phyloP scores from a whole-genome alignment of 2,113 vertebrate genomes.

The Periophthalmus modestus region DNA sequence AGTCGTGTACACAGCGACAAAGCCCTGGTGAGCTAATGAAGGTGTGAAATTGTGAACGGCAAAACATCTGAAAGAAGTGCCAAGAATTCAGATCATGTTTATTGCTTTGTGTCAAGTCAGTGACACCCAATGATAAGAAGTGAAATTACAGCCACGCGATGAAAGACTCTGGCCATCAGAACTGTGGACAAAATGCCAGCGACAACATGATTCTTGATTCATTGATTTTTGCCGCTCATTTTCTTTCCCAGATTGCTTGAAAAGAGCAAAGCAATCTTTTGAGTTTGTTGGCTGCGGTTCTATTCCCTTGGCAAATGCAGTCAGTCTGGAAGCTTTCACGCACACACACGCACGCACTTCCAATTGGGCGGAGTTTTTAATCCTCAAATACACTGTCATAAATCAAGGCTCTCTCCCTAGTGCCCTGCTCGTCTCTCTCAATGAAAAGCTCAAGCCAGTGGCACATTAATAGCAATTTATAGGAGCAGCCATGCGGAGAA shows the following conservation, averaged over 20 bases:
- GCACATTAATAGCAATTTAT: slow-evolving; percentile 76
- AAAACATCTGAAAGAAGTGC: too few species aligned
- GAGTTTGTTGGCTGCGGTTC: slow-evolving; percentile 62
- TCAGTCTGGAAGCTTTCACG: slow-evolving; percentile 16
- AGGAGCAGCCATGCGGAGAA: slow-evolving; percentile 58
- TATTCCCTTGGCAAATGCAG: slow-evolving; percentile 60
- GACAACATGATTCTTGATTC: slow-evolving; percentile 74
- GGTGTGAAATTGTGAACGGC: slow-evolving; percentile 28
- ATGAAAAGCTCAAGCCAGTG: slow-evolving; percentile 67
- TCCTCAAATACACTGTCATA: slow-evolving; percentile 74
- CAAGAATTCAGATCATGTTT: slow-evolving; percentile 8
- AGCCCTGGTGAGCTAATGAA: slow-evolving; percentile 29
- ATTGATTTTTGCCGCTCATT: slow-evolving; percentile 69
- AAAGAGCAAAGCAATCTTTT: slow-evolving; percentile 71
- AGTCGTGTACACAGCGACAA: neutral
- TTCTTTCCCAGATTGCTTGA: slow-evolving; percentile 53
- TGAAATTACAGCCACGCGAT: slow-evolving; percentile 71
- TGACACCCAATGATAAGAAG: slow-evolving; percentile 46
- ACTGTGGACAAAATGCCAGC: slow-evolving; percentile 32
- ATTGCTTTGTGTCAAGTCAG: slow-evolving; percentile 25
- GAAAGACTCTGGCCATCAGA: slow-evolving; percentile 71
- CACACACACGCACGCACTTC: slow-evolving; percentile 41
- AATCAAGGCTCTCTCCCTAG: slow-evolving; percentile 63
- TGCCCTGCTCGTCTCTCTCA: slow-evolving; percentile 56
- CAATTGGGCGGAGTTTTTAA: slow-evolving; percentile 70